Base-by-base conservation (phyloP, 2,113 vertebrate species). In the Syrmaticus mikado region DNA sequence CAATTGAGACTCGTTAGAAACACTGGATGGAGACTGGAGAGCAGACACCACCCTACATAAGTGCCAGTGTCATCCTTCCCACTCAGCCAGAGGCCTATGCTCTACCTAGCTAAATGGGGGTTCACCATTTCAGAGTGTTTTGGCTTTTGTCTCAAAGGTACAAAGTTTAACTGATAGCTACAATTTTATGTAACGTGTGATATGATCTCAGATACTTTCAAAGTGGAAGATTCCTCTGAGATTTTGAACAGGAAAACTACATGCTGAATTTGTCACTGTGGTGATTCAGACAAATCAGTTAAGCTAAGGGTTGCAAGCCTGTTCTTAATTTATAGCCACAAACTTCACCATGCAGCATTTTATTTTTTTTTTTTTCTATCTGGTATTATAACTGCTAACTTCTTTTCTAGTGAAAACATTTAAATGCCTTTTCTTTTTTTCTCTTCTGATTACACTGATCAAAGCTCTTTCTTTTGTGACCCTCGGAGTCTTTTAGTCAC, bases 401-500 rank as follows among this genome's bases (percentile, higher is more conserved):
- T 84, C 73, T 77, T 40, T 75, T 93, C 34, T 13, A 18, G 60
- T 43, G 15, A 87, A 90, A 90, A 40, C 5, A 66, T 27, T 68
- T 75, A 3, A 13, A 7, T 48, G 8, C 11, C 10, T 24, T 48
- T 48, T 45, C 22, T 48, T 48, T 4, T 18, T 38, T 11, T 83
- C 55, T 70, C 50, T 53, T 70, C 61, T 73, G 13, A 11, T 76
- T 52, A 36, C 20, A 66, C 10, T 0, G 4, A 94, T 80, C 60
- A 81, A 85, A 94, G 64, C 34, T 55, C 34, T 72, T 92, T 88
- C 19, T 52, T 73, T 22, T 41, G 76, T 93, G 78, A 87, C 72
- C 53, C 85, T 89, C 30, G 48, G 34, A 85, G 53, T 66, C 28
- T 90, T 92, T 55, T 58, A 83, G 36, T 62, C 52, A 72, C 79